phyloP scores from a whole-genome alignment of 2,113 vertebrate genomes.

The Tylochromis polylepis region DNA sequence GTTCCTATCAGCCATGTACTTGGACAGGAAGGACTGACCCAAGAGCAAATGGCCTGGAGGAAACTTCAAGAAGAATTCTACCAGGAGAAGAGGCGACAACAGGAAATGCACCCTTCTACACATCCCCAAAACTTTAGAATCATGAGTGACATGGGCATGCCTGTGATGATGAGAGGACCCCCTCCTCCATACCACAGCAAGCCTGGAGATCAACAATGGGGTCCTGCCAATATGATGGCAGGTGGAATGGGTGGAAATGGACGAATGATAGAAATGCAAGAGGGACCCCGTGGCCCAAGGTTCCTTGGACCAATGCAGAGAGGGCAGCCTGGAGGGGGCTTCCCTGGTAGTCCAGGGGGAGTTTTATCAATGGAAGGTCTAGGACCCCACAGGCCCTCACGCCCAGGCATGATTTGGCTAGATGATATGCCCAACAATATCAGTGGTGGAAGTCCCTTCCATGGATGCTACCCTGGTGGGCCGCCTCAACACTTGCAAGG shows the following conservation, averaged over 20 bases:
- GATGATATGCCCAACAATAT: constrained; percentile 87
- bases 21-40: constrained; percentile 88
- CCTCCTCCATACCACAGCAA: constrained; percentile 97
- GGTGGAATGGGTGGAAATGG: constrained; percentile 65
- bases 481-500: constrained; percentile 75
- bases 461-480: constrained; percentile 76
- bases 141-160: constrained; percentile 80
- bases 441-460: constrained; percentile 76
- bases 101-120: constrained; percentile 83
- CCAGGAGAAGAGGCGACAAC: constrained; percentile 90
- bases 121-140: constrained; percentile 86
- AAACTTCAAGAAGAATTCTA: constrained; percentile 97
- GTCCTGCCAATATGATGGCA: constrained; percentile 70
- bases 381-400: constrained; percentile 82
- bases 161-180: constrained; percentile 85
- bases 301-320: constrained; percentile 76
- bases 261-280: constrained; percentile 72
- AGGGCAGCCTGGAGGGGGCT: constrained; percentile 79
- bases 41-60: constrained; percentile 94
- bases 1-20: too few species aligned
- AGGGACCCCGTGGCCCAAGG: constrained; percentile 71
- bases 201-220: constrained; percentile 86
- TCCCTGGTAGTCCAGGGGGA: constrained; percentile 83
- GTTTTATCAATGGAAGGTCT: constrained; percentile 83
- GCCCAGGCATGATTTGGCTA: constrained; percentile 85